Evolutionary conservation across 2,888 invertebrate species (phyloP), one percentile per base, ranked within the genome.

Genomic region (Shargacucullia verbasci): DNA sequence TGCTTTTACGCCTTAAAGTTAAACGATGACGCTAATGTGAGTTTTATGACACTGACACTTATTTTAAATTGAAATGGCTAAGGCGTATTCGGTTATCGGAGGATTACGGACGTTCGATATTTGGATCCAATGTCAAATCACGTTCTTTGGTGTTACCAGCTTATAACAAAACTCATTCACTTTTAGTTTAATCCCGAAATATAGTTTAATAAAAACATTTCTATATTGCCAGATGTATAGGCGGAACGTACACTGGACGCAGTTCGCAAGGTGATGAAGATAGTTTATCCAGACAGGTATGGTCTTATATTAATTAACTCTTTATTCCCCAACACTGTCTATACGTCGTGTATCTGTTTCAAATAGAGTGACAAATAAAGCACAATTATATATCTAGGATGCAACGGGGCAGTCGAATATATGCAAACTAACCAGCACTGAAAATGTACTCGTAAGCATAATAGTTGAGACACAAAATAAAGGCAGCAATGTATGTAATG

Each of bases 231-330:
- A 95, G 95, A 74, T 96, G 96, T 83, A 96, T 96, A 74, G 96
- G 96, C 47, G 95, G 95, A 10, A 92, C 95, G 0, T 95, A 94
- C 80, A 90, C 94, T 7, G 90, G 89, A 20, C 92, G 95, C 41
- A 93, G 88, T 61, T 92, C 92, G 1, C 91, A 91, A 76, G 94
- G 93, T 0, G 96, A 95, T 65, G 96, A 95, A 82, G 96, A 96
- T 68, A 95, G 95, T 74, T 85, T 95, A 29, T 94, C 94, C 0
- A 90, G 95, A 85, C 95, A 93, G 94, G 94, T 91, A 90, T 55
- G 45, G 40, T 29, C 0, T 52, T 41, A 37, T 44, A 35, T 39
- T 29, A 43, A 25, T n/a, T n/a, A n/a, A n/a, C n/a, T n/a, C 4
- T 31, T n/a, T 40, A n/a, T 41, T 45, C 20, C 14, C 31, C 29